Base-by-base conservation (phyloP, 2,113 vertebrate genomes). In the Sterrhoptilus dennistouni region DNA sequence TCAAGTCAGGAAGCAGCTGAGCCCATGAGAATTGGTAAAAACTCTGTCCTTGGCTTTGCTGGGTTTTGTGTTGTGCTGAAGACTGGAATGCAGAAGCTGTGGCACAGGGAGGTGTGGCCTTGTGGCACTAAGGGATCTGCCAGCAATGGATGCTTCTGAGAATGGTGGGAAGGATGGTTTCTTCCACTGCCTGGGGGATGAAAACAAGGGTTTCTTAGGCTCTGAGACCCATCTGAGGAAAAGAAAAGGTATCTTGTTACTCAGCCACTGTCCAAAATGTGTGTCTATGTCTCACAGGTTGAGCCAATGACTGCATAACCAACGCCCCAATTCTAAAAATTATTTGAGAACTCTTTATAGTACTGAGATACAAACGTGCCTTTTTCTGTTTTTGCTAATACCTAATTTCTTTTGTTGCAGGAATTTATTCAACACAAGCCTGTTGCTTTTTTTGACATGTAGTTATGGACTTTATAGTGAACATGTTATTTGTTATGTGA, bases 41-140 rank as follows among this genome's bases (percentile, higher is more conserved):
- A 2, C 13, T 0, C 0, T 52, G 69, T 56, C n/a, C 40, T 54
- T 40, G 40, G 3, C n/a, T n/a, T 35, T 18, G 29, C 12, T 63
- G 66, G 18, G 17, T 38, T 72, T 66, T 31, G 33, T 74, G 15
- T 2, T 33, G 29, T 8, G 33, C 47, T 68, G n/a, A 5, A 15
- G 54, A 8, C 36, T 64, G 68, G 27, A 76, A 23, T 33, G 47
- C 44, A 61, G 80, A 6, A 83, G 22, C 36, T 40, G 33, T 35
- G 66, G 31, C 64, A 49, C 45, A 40, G 59, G 4, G 25, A 2
- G 0, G 1, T 6, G 19, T 14, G 44, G 33, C 35, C 8, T 18
- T 24, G 42, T 9, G 38, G 49, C 76, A 42, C 22, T 19, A 6
- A 50, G 23, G 35, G 6, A 15, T 18, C 25, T 65, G 11, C 40